These are phyloP conservation scores for Lota lota DNA, from an alignment of 2,113 vertebrate genomes.

Conservation along the genomic window DNA sequence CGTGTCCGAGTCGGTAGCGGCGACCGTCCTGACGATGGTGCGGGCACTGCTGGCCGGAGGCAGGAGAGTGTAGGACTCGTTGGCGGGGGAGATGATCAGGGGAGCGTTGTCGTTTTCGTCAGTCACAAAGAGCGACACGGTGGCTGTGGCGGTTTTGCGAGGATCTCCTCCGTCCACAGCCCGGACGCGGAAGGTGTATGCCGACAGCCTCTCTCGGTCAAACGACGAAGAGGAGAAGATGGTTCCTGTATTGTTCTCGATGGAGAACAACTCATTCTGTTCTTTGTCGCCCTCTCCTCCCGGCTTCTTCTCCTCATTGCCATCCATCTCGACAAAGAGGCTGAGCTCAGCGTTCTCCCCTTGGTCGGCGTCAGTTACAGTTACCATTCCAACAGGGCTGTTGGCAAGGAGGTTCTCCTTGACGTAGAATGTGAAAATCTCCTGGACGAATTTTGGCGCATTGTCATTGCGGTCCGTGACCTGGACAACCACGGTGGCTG, in stretches of 20 bases:
- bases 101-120: constrained; percentile 96
- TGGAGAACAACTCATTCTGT: constrained; percentile 78
- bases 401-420: constrained; percentile 95
- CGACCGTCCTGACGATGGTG: constrained; percentile 85
- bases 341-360: constrained; percentile 91
- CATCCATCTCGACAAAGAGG: constrained; percentile 83
- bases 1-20: constrained; percentile 83
- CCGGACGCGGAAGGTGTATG: constrained; percentile 90
- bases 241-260: constrained; percentile 93
- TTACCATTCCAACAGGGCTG: constrained; percentile 97
- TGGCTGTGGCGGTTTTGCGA: constrained; percentile 86
- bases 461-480: constrained; percentile 95
- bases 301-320: constrained; percentile 47
- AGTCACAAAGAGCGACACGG: constrained; percentile 90
- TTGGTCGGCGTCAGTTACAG: constrained; percentile 91
- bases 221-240: constrained; percentile 91
- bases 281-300: constrained; percentile 45
- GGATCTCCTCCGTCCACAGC: constrained; percentile 92
- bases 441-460: constrained; percentile 93
- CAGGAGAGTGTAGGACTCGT: constrained; percentile 87
- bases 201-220: constrained; percentile 87
- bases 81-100: constrained; percentile 81
- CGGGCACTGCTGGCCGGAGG: constrained; percentile 86
- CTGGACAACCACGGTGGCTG: constrained; percentile 84
- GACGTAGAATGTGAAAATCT: constrained; percentile 94